Conservation (phyloP, 2,113 vertebrate genomes). For the Argyrosomus japonicus region DNA sequence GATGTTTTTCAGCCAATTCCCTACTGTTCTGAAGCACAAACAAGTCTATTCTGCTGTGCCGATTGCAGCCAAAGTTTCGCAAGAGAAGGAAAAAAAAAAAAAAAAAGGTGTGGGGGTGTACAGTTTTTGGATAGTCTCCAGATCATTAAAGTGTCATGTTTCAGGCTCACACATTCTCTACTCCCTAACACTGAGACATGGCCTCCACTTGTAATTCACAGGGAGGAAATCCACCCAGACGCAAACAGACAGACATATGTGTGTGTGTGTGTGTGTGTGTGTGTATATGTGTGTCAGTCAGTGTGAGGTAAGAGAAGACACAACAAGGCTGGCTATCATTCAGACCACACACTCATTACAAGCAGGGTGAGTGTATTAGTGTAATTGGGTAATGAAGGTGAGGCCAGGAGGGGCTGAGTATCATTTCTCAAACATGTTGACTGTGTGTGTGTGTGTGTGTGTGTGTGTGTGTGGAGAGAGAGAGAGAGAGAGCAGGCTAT, state of each 20-base stretch:
- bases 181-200: slow-evolving; percentile 52
- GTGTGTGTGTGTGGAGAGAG: slow-evolving; percentile 1
- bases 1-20: slow-evolving; percentile 58
- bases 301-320: slow-evolving; percentile 42
- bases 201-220: slow-evolving; percentile 60
- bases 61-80: slow-evolving; percentile 62
- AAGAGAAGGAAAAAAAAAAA: slow-evolving; percentile 21
- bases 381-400: slow-evolving; percentile 75
- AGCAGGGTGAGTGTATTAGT: slow-evolving; percentile 65
- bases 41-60: slow-evolving; percentile 59
- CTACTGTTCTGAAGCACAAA: slow-evolving; percentile 60
- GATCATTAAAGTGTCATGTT: slow-evolving; percentile 80
- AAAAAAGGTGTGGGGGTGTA: slow-evolving; percentile 55
- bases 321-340: slow-evolving; percentile 66
- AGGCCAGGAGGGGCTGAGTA: slow-evolving; percentile 48
- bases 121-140: slow-evolving; percentile 65
- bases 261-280: slow-evolving; percentile 32
- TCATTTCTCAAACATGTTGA: slow-evolving; percentile 54
- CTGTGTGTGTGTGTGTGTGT: slow-evolving; percentile 16
- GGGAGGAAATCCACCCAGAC: slow-evolving; percentile 64
- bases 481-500: neutral
- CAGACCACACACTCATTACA: slow-evolving; percentile 77
- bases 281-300: neutral
- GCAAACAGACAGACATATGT: slow-evolving; percentile 38
- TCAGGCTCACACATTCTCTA: slow-evolving; percentile 69